Evolutionary conservation across 2,797 vertebrate genomes (phyloP).

Genomic region (Sebastes reedi): DNA sequence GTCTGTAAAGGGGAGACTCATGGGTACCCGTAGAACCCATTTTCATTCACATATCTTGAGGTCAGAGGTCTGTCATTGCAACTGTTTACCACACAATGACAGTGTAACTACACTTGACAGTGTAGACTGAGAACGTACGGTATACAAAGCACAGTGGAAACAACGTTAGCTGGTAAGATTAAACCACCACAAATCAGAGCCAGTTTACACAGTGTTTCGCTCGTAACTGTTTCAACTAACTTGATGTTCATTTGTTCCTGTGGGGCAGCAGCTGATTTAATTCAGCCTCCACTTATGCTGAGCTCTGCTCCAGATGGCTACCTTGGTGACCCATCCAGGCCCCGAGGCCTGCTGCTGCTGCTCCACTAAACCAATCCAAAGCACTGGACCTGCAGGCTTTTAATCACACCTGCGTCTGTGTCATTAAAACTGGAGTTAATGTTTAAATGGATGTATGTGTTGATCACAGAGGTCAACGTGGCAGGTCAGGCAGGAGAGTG

Average conservation of each 20-base stretch:
- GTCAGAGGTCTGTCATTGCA: too few relatives aligned
- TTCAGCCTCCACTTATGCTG: conserved; percentile 14
- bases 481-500: conserved; percentile 20
- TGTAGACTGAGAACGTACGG: neutral
- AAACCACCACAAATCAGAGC: neutral
- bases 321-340: conserved; percentile 8
- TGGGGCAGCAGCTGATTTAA: conserved; percentile 34
- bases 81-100: neutral
- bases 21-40: too few relatives aligned
- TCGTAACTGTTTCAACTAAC: neutral
- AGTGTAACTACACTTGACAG: neutral
- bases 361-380: neutral
- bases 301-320: conserved; percentile 24
- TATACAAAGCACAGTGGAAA: neutral
- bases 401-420: conserved; percentile 4
- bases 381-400: conserved; percentile 10
- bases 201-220: neutral
- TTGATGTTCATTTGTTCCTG: neutral
- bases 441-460: conserved; percentile 53
- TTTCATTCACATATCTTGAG: too few relatives aligned
- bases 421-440: conserved; percentile 62
- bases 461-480: conserved; percentile 46
- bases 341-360: neutral
- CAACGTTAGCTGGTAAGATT: neutral
- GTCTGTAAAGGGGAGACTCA: too few relatives aligned